Conservation (phyloP, 92 coral and sea anemone species). For the Desmophyllum pertusum region DNA sequence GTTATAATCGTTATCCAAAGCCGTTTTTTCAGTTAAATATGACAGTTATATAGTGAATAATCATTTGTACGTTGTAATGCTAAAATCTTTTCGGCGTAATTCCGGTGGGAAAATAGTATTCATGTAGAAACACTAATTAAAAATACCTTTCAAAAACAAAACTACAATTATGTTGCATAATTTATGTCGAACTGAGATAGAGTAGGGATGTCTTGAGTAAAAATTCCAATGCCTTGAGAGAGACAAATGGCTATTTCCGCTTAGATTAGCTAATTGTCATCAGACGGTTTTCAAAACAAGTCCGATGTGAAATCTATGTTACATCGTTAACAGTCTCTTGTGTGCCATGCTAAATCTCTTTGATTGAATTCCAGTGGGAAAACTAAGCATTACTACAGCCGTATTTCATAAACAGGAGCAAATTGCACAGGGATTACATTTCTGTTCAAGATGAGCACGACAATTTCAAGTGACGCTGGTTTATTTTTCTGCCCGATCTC, state of each 20-base stretch:
- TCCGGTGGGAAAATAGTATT: background rate
- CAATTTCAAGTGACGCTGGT: background rate
- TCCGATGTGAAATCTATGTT: background rate
- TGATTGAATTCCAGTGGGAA: constrained; percentile 3
- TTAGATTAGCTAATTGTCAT: background rate
- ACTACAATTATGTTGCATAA: background rate
- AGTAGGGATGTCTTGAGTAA: background rate
- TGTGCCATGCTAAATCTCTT: background rate
- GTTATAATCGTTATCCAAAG: too few species aligned
- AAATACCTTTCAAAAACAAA: background rate
- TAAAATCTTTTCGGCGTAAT: background rate
- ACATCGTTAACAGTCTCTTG: background rate
- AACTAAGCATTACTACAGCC: background rate
- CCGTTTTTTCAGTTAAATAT: too few species aligned
- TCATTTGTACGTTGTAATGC: background rate
- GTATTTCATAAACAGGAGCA: background rate
- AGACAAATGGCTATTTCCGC: background rate
- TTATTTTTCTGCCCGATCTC: constrained; percentile 40
- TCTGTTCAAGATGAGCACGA: background rate
- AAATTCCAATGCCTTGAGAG: background rate
- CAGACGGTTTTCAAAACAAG: background rate
- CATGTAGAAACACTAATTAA: background rate
- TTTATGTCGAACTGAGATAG: background rate
- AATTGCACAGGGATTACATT: background rate
- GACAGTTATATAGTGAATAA: too few species aligned